These are phyloP conservation scores for Stomatorhinus ivindoensis DNA, from an alignment of 2,113 vertebrate species.

Conservation along the genomic window DNA sequence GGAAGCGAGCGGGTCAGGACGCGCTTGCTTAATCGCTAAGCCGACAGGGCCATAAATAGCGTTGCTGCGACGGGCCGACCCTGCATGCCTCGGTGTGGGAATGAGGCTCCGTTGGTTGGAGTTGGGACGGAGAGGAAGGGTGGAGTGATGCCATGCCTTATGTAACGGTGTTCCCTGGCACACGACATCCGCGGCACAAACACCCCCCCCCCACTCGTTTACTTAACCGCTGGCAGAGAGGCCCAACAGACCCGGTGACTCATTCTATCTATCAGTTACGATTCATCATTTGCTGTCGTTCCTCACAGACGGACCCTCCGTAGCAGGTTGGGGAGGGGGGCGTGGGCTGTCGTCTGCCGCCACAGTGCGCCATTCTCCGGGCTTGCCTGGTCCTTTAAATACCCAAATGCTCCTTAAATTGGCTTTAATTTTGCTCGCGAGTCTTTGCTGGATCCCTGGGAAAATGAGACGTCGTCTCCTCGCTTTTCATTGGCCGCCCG, in stretches of 20 bases:
- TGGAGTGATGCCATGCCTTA: not conserved
- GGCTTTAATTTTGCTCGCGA: not conserved
- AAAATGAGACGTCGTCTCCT: not conserved
- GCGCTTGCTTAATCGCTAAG: not conserved
- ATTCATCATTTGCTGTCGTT: constrained; percentile 43
- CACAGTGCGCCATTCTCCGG: not conserved
- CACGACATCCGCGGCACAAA: not conserved
- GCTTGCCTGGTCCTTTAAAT: constrained; percentile 9
- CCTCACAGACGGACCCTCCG: constrained; percentile 38
- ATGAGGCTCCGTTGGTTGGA: not conserved
- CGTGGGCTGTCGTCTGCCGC: not conserved
- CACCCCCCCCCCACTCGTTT: constrained; percentile 20
- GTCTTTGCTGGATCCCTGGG: not conserved
- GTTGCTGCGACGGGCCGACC: not conserved
- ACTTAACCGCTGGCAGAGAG: constrained; percentile 34
- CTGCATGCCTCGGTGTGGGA: not conserved
- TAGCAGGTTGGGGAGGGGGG: constrained; percentile 14
- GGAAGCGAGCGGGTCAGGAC: not conserved
- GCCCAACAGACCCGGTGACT: constrained; percentile 43
- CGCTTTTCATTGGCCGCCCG: not conserved
- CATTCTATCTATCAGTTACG: constrained; percentile 33
- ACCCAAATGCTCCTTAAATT: not conserved
- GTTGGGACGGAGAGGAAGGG: not conserved
- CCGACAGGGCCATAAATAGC: not conserved
- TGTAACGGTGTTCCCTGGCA: not conserved